Conservation (phyloP, 2,113 vertebrate species). For the Rutilus rutilus region DNA sequence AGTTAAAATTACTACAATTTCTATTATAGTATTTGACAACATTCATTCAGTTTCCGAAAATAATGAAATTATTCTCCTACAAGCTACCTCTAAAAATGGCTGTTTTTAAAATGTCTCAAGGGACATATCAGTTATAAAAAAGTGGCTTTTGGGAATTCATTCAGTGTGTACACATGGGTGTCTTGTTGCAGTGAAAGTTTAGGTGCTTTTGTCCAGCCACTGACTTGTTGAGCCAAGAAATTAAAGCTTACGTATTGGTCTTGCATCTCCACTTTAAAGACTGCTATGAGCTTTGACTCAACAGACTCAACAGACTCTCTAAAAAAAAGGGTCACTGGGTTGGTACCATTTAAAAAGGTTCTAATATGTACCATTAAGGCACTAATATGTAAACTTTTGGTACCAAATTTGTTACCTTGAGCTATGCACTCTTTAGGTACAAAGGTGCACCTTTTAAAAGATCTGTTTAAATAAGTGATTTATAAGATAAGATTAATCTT, state of each 20-base stretch:
- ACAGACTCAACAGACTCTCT: neutral
- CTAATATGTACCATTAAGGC: too few relatives aligned
- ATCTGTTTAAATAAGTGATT: neutral
- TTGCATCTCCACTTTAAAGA: conserved; percentile 11
- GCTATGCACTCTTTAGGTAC: too few relatives aligned
- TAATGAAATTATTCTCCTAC: neutral
- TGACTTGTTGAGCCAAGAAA: conserved; percentile 25
- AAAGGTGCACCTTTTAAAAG: too few relatives aligned
- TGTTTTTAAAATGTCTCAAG: neutral
- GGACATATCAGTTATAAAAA: conserved; percentile 31
- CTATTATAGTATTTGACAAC: neutral
- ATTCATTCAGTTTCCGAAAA: neutral
- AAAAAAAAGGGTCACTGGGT: too few relatives aligned
- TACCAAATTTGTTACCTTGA: too few relatives aligned
- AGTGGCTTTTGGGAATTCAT: neutral
- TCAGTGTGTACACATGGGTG: neutral
- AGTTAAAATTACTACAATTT: neutral
- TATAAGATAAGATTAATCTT: too few relatives aligned
- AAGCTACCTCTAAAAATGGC: neutral
- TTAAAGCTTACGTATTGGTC: neutral
- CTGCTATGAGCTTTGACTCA: neutral
- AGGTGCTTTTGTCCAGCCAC: conserved; percentile 1
- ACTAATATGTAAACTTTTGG: too few relatives aligned
- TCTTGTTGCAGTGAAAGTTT: conserved; percentile 22
- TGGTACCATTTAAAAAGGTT: too few relatives aligned